Percentiles rank a stretch among this genome's conserved stretches.
Conservation (phyloP, 1,140 invertebrate species). For the Stenopsyche tienmushanensis region DNA sequence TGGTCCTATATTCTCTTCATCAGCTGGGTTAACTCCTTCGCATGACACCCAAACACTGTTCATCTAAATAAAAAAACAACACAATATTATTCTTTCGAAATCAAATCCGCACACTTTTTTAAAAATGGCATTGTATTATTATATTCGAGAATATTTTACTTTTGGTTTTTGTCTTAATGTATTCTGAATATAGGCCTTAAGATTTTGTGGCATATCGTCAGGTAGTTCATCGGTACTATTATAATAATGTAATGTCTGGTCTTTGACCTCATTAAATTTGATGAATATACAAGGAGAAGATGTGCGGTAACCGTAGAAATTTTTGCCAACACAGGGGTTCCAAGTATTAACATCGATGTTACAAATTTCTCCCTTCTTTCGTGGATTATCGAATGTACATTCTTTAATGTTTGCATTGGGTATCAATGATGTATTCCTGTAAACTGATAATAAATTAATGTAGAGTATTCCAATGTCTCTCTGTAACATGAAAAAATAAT, state of each 20-base stretch:
- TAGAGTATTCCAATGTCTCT: not conserved
- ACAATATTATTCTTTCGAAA: too few species aligned
- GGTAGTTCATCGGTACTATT: conserved; percentile 64
- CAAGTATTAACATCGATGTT: not conserved
- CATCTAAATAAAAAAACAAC: conserved; percentile 46
- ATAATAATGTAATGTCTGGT: conserved; percentile 67
- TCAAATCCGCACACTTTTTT: not conserved
- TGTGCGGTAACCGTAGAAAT: not conserved
- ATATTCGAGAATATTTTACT: not conserved
- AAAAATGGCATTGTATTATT: too few species aligned
- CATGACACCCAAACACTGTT: conserved; percentile 75
- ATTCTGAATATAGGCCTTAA: conserved; percentile 52
- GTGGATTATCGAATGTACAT: not conserved
- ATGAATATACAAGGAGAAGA: not conserved
- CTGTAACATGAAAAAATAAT: too few species aligned
- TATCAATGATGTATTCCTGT: not conserved
- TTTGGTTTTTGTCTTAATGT: not conserved
- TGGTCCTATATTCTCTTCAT: conserved; percentile 77
- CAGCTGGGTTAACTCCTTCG: conserved; percentile 80
- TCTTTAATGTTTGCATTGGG: not conserved
- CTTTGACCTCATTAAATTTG: conserved; percentile 42
- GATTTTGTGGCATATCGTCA: conserved; percentile 62
- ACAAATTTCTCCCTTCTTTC: not conserved
- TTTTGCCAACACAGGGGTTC: not conserved
- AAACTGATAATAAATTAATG: not conserved